phyloP scores from a whole-genome alignment of 2,797 vertebrate species.

The Halcyon chelicuti region DNA sequence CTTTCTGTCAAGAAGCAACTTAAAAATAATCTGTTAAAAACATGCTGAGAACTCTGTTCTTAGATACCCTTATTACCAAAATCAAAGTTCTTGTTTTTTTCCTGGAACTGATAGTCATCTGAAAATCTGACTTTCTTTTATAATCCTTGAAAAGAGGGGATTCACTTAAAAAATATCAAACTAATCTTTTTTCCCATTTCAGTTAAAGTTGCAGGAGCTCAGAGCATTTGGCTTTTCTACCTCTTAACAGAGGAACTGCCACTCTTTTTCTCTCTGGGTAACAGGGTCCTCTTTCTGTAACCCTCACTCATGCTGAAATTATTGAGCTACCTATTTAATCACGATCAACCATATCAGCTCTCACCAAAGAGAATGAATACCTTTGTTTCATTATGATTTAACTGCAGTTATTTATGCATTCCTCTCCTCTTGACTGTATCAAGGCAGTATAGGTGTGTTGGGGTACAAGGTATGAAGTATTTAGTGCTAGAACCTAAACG shows the following conservation, averaged over 20 bases:
- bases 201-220: background rate
- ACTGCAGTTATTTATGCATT: background rate
- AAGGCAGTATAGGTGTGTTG: background rate
- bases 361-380: background rate
- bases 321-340: background rate
- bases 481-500: background rate
- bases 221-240: background rate
- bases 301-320: background rate
- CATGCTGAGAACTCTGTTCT: background rate
- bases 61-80: background rate
- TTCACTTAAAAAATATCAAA: background rate
- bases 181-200: background rate
- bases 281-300: background rate
- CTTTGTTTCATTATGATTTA: background rate
- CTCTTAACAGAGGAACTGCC: background rate
- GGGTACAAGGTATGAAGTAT: background rate
- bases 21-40: conserved; percentile 6
- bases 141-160: background rate
- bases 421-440: background rate
- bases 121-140: background rate
- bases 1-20: background rate
- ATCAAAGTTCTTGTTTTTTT: background rate
- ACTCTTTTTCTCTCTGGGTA: background rate
- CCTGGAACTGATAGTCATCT: background rate
- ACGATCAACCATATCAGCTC: background rate